Percentiles rank a stretch among this genome's conserved stretches.
Evolutionary conservation across 2,888 invertebrate genomes (phyloP).

Genomic region (Ctenicera cuprea): DNA sequence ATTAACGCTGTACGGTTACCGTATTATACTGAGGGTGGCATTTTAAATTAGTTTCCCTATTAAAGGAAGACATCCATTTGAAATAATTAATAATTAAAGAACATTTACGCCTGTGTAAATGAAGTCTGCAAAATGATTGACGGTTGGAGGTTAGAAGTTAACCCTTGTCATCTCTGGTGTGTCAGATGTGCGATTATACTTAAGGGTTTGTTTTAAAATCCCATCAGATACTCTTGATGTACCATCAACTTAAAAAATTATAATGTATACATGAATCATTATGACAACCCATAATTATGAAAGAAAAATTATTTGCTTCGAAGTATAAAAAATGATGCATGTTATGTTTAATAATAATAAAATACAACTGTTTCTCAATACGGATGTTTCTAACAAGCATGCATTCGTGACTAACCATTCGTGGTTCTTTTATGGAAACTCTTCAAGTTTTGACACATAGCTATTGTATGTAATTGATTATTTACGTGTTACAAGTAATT

Average conservation of each 20-base stretch:
- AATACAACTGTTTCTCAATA: too few species aligned
- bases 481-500: slow-evolving; percentile 59
- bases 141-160: neutral
- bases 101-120: slow-evolving; percentile 8
- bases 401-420: slow-evolving; percentile 18
- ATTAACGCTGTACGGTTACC: too few species aligned
- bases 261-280: too few species aligned
- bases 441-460: slow-evolving; percentile 44
- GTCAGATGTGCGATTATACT: too few species aligned
- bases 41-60: neutral
- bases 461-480: slow-evolving; percentile 58
- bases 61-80: slow-evolving; percentile 13
- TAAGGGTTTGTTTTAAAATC: too few species aligned
- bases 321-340: too few species aligned
- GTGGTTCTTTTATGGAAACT: slow-evolving; percentile 32
- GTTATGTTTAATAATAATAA: too few species aligned
- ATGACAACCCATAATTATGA: too few species aligned
- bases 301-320: too few species aligned
- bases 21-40: too few species aligned
- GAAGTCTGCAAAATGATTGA: slow-evolving; percentile 3
- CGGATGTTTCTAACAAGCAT: slow-evolving; percentile 7
- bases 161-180: neutral
- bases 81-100: slow-evolving; percentile 21
- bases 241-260: too few species aligned
- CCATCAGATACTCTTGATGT: too few species aligned